Percentiles rank a stretch among this genome's conserved stretches.
phyloP scores from a whole-genome alignment of 2,888 invertebrate species.

The Allolobophora icterica region DNA sequence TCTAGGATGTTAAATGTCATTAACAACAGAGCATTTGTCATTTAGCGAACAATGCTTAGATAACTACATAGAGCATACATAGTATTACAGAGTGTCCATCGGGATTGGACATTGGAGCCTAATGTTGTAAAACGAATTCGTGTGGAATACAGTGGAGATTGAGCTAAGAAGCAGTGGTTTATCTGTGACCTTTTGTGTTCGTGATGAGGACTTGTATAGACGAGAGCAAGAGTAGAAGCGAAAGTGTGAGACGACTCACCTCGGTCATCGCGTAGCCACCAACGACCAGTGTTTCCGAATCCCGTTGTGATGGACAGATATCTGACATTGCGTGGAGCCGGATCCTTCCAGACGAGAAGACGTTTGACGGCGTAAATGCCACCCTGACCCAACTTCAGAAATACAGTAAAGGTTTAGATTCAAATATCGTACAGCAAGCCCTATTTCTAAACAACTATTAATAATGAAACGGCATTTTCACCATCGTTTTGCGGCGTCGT shows the following conservation, averaged over 20 bases:
- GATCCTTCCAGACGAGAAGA: slow-evolving; percentile 49
- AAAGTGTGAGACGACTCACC: neutral
- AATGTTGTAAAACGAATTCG: too few relatives aligned
- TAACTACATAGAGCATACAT: too few relatives aligned
- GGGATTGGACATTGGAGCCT: too few relatives aligned
- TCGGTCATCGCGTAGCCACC: slow-evolving; percentile 46
- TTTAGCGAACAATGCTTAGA: too few relatives aligned
- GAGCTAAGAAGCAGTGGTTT: too few relatives aligned
- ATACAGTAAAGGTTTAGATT: neutral
- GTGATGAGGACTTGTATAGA: too few relatives aligned
- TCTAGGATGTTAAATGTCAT: too few relatives aligned
- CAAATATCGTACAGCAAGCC: neutral
- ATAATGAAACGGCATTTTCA: neutral
- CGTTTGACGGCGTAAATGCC: slow-evolving; percentile 26
- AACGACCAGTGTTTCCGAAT: slow-evolving; percentile 49
- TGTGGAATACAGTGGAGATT: too few relatives aligned
- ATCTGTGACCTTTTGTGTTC: too few relatives aligned
- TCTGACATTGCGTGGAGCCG: slow-evolving; percentile 49
- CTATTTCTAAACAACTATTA: neutral
- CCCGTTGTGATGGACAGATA: slow-evolving; percentile 52
- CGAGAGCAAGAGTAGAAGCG: too few relatives aligned
- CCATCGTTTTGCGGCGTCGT: neutral
- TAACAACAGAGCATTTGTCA: too few relatives aligned
- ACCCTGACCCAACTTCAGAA: slow-evolving; percentile 38
- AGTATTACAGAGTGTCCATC: too few relatives aligned